Conservation (phyloP, 2,113 vertebrate genomes). For the Murina feae region DNA sequence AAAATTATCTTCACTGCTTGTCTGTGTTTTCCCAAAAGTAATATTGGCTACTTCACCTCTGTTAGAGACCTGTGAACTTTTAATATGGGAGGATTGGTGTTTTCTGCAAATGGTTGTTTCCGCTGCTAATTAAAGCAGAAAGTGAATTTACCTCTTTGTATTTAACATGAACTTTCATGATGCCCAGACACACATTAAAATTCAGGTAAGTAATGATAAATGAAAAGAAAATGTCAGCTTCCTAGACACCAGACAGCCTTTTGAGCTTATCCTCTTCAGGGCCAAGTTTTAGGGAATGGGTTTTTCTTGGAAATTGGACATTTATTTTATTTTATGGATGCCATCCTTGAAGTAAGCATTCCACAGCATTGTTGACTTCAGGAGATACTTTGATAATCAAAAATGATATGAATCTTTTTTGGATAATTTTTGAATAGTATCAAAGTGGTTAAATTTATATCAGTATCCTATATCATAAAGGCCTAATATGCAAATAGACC, state of each 20-base stretch:
- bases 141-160: neutral
- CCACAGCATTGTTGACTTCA: neutral
- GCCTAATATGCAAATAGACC: too few relatives aligned
- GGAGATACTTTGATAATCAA: neutral
- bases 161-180: neutral
- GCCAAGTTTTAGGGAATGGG: neutral
- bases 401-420: neutral
- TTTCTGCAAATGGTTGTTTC: conserved; percentile 13
- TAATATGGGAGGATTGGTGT: conserved; percentile 1
- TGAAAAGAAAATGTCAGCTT: neutral
- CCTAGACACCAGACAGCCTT: neutral
- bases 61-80: conserved; percentile 21
- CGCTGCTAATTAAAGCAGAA: conserved; percentile 43
- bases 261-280: neutral
- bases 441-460: neutral
- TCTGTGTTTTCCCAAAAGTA: conserved; percentile 14
- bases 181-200: neutral
- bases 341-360: conserved; percentile 5
- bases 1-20: neutral
- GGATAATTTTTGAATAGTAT: neutral
- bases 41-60: conserved; percentile 17
- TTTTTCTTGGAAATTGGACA: conserved; percentile 16
- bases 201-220: conserved; percentile 24
- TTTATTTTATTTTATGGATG: conserved; percentile 35
- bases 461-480: neutral